A percentile compares a stretch with the other conserved stretches of the same genome.
phyloP scores from a whole-genome alignment of 2,797 vertebrate species.

The Enteromius argenteus region DNA sequence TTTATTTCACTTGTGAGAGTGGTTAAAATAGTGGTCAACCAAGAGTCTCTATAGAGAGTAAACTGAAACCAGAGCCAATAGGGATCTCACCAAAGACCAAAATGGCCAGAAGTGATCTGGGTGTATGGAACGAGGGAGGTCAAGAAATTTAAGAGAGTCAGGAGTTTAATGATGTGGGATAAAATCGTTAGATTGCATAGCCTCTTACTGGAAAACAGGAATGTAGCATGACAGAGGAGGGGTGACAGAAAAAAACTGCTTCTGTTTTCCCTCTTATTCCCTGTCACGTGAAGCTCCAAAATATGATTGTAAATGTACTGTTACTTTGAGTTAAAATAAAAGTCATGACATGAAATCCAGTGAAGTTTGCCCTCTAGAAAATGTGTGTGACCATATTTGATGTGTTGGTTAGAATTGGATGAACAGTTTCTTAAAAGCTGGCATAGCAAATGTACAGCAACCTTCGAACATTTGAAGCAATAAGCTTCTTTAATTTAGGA shows the following conservation, averaged over 20 bases:
- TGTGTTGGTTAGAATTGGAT: neutral
- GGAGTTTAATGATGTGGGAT: slow-evolving; percentile 64
- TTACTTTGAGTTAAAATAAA: slow-evolving; percentile 2
- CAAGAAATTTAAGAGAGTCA: slow-evolving; percentile 34
- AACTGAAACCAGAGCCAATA: slow-evolving; percentile 41
- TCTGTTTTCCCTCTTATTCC: neutral
- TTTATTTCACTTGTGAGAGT: too few species aligned
- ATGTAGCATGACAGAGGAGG: slow-evolving; percentile 62
- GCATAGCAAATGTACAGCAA: neutral
- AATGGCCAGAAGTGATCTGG: slow-evolving; percentile 26
- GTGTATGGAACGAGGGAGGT: neutral
- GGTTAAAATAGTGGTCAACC: neutral
- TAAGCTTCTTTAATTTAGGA: neutral
- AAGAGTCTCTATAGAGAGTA: neutral
- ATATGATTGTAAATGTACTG: neutral
- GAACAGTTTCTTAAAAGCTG: neutral
- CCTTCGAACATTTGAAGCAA: neutral
- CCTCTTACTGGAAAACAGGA: slow-evolving; percentile 66
- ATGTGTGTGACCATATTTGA: neutral
- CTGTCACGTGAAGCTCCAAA: neutral
- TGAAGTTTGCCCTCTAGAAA: neutral
- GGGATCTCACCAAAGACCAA: neutral
- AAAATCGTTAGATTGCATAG: slow-evolving; percentile 58
- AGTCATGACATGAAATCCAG: too few species aligned
- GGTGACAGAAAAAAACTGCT: neutral